Conservation (phyloP, 1,140 invertebrate species). For the Dryas iulia region DNA sequence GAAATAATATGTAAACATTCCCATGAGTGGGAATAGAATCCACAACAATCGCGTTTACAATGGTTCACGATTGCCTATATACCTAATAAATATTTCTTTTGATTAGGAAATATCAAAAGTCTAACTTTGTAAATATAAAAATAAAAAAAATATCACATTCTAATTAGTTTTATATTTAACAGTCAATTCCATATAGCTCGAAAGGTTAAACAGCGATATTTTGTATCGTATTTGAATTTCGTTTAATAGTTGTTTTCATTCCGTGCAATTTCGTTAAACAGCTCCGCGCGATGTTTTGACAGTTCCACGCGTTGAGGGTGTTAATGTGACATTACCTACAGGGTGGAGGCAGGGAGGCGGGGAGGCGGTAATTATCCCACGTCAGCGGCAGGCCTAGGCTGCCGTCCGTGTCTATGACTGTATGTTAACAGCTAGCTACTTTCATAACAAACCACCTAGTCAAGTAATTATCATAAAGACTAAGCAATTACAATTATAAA, state of each 20-base stretch:
- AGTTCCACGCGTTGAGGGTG: slow-evolving; percentile 61
- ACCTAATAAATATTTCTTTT: no score
- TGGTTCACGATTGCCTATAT: no score
- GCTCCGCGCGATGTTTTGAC: slow-evolving; percentile 65
- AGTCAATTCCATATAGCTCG: not conserved
- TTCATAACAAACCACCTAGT: slow-evolving; percentile 41
- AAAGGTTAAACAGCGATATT: not conserved
- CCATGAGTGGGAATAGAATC: no score
- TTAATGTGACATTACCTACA: slow-evolving; percentile 72
- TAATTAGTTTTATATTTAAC: no score
- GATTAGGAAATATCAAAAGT: no score
- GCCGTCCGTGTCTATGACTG: slow-evolving; percentile 59
- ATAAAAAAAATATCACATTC: no score
- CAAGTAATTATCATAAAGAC: slow-evolving; percentile 20
- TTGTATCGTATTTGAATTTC: slow-evolving; percentile 21
- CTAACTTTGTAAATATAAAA: no score
- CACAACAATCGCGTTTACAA: no score
- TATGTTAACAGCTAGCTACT: slow-evolving; percentile 49
- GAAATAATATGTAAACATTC: no score
- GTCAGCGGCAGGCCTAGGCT: slow-evolving; percentile 69
- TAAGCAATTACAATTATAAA: not conserved
- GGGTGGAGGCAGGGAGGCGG: slow-evolving; percentile 38
- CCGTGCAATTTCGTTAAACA: slow-evolving; percentile 64
- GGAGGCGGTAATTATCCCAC: slow-evolving; percentile 68
- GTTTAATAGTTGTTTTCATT: slow-evolving; percentile 52